Evolutionary conservation across 2,113 vertebrate species (phyloP).

Genomic region (Poecilia latipinna): DNA sequence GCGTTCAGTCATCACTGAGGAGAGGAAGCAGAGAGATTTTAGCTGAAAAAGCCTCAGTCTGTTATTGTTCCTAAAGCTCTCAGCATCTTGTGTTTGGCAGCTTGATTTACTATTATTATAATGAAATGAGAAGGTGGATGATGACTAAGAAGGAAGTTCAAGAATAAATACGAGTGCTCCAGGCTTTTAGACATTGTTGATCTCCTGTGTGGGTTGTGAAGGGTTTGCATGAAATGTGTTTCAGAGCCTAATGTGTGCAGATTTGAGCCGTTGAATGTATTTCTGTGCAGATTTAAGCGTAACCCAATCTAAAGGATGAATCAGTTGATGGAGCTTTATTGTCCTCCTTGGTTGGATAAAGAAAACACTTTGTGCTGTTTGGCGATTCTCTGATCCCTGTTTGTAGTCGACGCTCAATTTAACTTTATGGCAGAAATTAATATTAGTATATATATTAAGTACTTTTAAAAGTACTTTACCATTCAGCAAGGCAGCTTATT

Average conservation of each 20-base stretch:
- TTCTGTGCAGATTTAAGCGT: too few species aligned
- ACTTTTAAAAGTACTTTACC: too few species aligned
- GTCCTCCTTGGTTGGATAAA: background rate
- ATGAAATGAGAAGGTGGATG: slow-evolving; percentile 20
- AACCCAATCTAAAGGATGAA: background rate
- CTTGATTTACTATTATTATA: slow-evolving; percentile 20
- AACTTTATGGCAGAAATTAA: background rate
- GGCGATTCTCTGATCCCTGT: background rate
- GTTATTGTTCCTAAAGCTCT: slow-evolving; percentile 11
- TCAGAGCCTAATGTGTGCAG: slow-evolving; percentile 23
- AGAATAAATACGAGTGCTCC: slow-evolving; percentile 45
- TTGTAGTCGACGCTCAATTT: background rate
- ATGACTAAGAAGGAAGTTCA: slow-evolving; percentile 41
- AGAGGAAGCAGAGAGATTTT: background rate
- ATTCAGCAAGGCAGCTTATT: background rate
- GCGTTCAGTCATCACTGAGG: background rate
- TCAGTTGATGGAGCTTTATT: background rate
- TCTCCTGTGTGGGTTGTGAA: slow-evolving; percentile 32
- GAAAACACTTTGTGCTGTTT: background rate
- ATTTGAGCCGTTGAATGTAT: slow-evolving; percentile 6
- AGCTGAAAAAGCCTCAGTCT: background rate
- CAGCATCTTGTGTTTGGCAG: slow-evolving; percentile 21
- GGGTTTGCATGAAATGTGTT: slow-evolving; percentile 35
- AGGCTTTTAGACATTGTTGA: slow-evolving; percentile 20
- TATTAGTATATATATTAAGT: too few species aligned